Evolutionary conservation across 2,888 invertebrate species (phyloP).

Genomic region (Argyresthia albistria): DNA sequence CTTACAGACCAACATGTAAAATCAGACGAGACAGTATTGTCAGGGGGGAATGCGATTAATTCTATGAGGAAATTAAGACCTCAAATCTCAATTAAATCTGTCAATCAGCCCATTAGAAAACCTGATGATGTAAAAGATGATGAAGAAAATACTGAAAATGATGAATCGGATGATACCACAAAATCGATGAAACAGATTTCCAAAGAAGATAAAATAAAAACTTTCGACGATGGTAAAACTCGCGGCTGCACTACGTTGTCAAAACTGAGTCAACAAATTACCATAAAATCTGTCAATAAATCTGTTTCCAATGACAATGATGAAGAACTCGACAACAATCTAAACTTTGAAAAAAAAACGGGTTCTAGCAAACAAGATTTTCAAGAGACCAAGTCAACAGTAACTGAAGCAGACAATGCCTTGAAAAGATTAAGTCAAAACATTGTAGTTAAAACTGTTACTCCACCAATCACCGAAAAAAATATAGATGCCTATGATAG

Average conservation of each 20-base stretch:
- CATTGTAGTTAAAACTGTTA: slow-evolving; percentile 39
- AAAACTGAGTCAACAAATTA: not conserved
- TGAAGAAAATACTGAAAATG: slow-evolving; percentile 1
- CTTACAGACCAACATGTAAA: too few species aligned
- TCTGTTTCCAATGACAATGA: too few species aligned
- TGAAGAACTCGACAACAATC: too few species aligned
- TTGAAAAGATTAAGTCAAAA: slow-evolving; percentile 41
- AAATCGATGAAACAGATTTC: not conserved
- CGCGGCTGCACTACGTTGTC: too few species aligned
- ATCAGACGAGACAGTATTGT: too few species aligned
- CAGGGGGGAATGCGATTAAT: not conserved
- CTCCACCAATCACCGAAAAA: slow-evolving; percentile 7
- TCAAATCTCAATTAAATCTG: not conserved
- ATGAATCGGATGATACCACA: slow-evolving; percentile 4
- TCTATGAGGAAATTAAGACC: not conserved
- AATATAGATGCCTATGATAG: not conserved
- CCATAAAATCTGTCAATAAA: not conserved
- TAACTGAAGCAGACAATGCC: not conserved
- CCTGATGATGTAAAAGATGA: not conserved
- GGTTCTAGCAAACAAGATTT: too few species aligned
- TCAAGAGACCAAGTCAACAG: not conserved
- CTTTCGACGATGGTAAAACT: not conserved
- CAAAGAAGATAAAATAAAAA: not conserved
- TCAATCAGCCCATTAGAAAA: not conserved
- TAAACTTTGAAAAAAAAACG: too few species aligned